These are phyloP conservation scores for Scomber scombrus DNA, from an alignment of 2,113 vertebrate genomes.

Conservation along the genomic window DNA sequence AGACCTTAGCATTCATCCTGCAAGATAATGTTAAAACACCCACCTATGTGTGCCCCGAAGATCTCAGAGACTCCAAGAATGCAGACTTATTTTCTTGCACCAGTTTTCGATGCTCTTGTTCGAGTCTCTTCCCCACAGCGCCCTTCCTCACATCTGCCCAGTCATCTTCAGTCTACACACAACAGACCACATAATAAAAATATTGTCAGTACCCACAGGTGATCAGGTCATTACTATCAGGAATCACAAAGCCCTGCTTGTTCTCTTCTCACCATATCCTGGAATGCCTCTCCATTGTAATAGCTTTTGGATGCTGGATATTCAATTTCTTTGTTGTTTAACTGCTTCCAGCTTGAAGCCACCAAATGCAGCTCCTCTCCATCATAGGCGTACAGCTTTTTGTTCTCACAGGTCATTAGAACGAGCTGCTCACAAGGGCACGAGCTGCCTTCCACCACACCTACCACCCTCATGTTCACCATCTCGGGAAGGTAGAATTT, in stretches of 20 bases:
- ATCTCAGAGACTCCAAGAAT: conserved; percentile 8
- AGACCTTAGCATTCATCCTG: not conserved
- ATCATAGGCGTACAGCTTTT: conserved; percentile 46
- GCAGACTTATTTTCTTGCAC: not conserved
- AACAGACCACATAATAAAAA: not conserved
- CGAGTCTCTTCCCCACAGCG: not conserved
- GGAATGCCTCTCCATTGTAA: conserved; percentile 56
- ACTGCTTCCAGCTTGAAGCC: not conserved
- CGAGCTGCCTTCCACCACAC: conserved; percentile 20
- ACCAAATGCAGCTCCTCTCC: conserved; percentile 61
- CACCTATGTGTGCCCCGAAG: not conserved
- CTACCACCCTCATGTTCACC: conserved; percentile 55
- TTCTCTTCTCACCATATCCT: conserved; percentile 46
- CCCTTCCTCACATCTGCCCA: conserved; percentile 27
- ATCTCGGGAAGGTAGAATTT: conserved; percentile 46
- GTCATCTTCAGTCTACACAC: conserved; percentile 2
- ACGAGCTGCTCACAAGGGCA: conserved; percentile 45
- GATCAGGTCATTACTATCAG: not conserved
- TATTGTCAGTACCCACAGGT: not conserved
- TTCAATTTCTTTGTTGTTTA: rapidly evolving
- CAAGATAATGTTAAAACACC: not conserved
- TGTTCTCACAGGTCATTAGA: conserved; percentile 61
- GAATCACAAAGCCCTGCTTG: not conserved
- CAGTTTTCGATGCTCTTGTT: conserved; percentile 7
- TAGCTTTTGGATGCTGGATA: conserved; percentile 47